Percentiles rank a stretch among this genome's conserved stretches.
Evolutionary conservation across 2,797 vertebrate species (phyloP).

Genomic region (Anabacerthia variegaticeps): DNA sequence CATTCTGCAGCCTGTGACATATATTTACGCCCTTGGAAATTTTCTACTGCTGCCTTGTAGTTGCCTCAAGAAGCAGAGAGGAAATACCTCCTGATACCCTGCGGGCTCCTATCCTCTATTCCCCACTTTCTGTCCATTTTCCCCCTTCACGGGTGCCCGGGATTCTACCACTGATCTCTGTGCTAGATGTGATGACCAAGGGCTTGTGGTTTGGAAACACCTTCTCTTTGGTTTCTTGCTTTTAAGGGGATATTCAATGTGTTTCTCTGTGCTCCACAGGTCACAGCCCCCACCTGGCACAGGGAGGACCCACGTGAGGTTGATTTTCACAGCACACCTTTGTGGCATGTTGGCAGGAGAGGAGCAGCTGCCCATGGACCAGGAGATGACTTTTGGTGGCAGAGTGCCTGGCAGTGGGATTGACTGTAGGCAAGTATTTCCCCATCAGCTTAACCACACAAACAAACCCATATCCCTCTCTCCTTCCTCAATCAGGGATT

Average conservation of each 20-base stretch:
- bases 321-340: background rate
- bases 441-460: background rate
- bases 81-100: background rate
- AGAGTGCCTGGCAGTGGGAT: background rate
- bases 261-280: background rate
- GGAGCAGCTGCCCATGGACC: background rate
- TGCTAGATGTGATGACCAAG: no score
- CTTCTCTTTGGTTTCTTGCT: background rate
- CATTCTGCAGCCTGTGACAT: background rate
- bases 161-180: background rate
- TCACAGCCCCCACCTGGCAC: no score
- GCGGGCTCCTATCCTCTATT: background rate
- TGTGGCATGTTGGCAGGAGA: background rate
- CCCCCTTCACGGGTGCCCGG: background rate
- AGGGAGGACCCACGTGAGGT: background rate
- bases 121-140: background rate
- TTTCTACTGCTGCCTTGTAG: background rate
- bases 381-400: background rate
- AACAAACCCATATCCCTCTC: background rate
- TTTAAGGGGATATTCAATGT: background rate
- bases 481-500: accelerated
- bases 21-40: background rate
- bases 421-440: background rate
- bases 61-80: accelerated
- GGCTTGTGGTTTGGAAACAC: background rate